A percentile compares a stretch with the other conserved stretches of the same genome.
phyloP scores from a whole-genome alignment of 1,140 invertebrate genomes.

The Neelides sp. region DNA sequence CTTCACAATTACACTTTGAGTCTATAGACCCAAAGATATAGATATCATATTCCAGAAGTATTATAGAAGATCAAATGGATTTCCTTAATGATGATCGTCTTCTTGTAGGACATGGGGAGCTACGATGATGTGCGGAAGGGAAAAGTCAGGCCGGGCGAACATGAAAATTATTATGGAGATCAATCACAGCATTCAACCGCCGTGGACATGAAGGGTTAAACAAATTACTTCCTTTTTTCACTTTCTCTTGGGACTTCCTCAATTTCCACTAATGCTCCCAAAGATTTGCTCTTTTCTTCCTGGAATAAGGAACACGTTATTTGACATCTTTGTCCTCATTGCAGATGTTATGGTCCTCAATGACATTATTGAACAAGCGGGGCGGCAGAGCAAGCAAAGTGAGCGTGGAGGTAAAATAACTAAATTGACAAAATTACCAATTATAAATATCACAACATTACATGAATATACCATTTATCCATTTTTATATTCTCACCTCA shows the following conservation, averaged over 20 bases:
- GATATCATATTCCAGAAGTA: too few species aligned
- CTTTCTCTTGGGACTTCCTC: background rate
- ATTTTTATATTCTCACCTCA: too few species aligned
- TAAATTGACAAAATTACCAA: too few species aligned
- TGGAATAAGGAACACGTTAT: background rate
- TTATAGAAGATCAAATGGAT: too few species aligned
- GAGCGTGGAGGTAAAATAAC: constrained; percentile 69
- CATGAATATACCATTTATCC: too few species aligned
- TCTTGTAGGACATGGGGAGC: constrained; percentile 16
- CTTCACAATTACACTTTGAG: too few species aligned
- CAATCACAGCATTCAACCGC: constrained; percentile 10
- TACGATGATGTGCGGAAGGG: constrained; percentile 17
- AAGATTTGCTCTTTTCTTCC: background rate
- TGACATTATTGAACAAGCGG: constrained; percentile 91
- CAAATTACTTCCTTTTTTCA: background rate
- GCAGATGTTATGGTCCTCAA: constrained; percentile 94
- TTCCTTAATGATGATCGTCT: too few species aligned
- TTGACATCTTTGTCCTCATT: constrained; percentile 33
- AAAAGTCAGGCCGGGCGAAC: constrained; percentile 10
- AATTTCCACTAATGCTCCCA: too few species aligned
- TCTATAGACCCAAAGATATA: too few species aligned
- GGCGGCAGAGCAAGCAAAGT: constrained; percentile 64
- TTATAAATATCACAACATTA: too few species aligned
- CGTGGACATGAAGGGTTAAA: constrained; percentile 26
- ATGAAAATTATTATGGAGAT: constrained; percentile 16